These are phyloP conservation scores for Lacanobia oleracea DNA, from an alignment of 2,888 invertebrate genomes.

Conservation along the genomic window DNA sequence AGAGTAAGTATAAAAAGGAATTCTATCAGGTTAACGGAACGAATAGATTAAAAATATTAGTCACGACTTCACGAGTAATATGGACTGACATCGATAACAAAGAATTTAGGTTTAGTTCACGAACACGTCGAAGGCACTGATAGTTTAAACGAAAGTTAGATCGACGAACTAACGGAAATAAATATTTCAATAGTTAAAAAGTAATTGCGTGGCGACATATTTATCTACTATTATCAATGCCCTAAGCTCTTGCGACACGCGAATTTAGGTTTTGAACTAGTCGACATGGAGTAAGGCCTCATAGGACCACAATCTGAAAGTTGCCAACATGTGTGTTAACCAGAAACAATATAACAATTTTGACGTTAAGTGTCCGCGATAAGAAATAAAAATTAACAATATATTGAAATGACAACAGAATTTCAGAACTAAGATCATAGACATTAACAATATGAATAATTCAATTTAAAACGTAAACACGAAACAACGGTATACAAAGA, in stretches of 20 bases:
- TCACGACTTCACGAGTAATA: constrained; percentile 56
- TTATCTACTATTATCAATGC: constrained; percentile 32
- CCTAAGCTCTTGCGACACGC: constrained; percentile 9
- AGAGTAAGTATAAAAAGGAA: constrained; percentile 39
- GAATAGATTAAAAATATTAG: constrained; percentile 63
- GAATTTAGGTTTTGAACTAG: constrained; percentile 54
- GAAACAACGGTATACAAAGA: constrained; percentile 37
- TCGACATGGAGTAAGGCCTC: constrained; percentile 41
- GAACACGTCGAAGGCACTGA: constrained; percentile 78
- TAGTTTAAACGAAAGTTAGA: constrained; percentile 61
- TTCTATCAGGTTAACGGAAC: constrained; percentile 47
- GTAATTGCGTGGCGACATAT: constrained; percentile 7
- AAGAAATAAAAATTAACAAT: constrained; percentile 17
- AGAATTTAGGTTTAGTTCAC: constrained; percentile 62
- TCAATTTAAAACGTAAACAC: constrained; percentile 32
- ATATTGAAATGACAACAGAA: constrained; percentile 14
- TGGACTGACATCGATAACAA: constrained; percentile 60
- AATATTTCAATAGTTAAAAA: constrained; percentile 20
- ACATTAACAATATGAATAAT: constrained; percentile 10
- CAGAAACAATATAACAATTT: constrained; percentile 8
- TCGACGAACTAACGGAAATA: constrained; percentile 35
- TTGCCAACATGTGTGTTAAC: constrained; percentile 4
- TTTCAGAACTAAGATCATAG: constrained; percentile 13
- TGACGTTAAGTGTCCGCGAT: constrained; percentile 7
- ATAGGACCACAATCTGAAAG: constrained; percentile 13